Percentiles rank a stretch among this genome's conserved stretches.
Evolutionary conservation across 2,113 vertebrate genomes (phyloP).

Genomic region (Felis chaus): DNA sequence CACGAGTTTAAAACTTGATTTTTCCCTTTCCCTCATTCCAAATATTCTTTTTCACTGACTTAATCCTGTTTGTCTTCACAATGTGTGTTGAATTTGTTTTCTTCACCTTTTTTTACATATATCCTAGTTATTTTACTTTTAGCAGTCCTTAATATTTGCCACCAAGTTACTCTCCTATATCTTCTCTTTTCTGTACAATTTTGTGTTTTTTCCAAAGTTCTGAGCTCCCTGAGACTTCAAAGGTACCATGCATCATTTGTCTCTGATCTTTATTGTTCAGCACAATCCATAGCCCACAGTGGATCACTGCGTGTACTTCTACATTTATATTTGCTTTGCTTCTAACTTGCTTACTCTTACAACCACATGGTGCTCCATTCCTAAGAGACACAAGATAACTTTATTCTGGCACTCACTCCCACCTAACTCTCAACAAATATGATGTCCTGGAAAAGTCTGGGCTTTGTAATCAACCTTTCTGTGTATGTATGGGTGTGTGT

Average conservation of each 20-base stretch:
- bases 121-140: neutral
- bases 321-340: neutral
- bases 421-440: neutral
- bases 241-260: neutral
- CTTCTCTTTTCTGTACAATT: neutral
- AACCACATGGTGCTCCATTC: neutral
- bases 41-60: conserved; percentile 1
- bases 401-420: neutral
- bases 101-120: neutral
- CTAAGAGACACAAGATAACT: neutral
- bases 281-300: neutral
- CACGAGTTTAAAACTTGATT: neutral
- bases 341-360: neutral
- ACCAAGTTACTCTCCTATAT: neutral
- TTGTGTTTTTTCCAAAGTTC: conserved; percentile 27
- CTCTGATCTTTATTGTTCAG: neutral
- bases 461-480: neutral
- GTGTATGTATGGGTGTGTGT: neutral
- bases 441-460: neutral
- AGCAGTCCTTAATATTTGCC: neutral
- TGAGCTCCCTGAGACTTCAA: neutral
- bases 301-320: neutral
- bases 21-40: neutral
- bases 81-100: neutral
- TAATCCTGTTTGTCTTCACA: neutral